Conservation (phyloP, 2,113 vertebrate genomes). For the Cairina moschata region DNA sequence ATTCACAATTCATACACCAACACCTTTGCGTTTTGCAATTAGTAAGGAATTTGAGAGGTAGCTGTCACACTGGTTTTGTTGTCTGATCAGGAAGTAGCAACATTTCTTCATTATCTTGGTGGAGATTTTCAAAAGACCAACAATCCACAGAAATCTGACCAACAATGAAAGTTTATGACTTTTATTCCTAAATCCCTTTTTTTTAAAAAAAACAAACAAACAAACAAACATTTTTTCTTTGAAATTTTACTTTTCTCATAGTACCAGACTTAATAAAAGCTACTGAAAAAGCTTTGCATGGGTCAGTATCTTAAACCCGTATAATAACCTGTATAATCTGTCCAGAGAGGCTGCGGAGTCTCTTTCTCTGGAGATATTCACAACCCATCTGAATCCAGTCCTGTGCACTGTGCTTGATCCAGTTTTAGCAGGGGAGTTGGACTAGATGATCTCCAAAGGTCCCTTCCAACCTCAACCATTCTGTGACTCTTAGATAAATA, state of each 20-base stretch:
- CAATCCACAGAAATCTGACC: neutral
- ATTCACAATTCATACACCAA: neutral
- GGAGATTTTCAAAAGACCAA: neutral
- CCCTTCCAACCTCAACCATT: too few species aligned
- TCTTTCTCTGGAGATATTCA: too few species aligned
- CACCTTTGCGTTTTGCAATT: neutral
- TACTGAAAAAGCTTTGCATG: neutral
- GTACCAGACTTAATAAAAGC: neutral
- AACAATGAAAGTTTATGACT: neutral
- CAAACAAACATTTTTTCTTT: neutral
- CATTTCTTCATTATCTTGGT: neutral
- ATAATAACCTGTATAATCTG: neutral
- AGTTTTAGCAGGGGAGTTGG: too few species aligned
- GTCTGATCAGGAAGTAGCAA: neutral
- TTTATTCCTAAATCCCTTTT: neutral
- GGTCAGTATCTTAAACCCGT: neutral
- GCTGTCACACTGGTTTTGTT: neutral
- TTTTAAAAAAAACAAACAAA: neutral
- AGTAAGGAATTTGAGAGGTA: neutral
- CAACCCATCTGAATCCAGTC: too few species aligned
- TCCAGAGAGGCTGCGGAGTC: too few species aligned
- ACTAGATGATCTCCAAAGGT: too few species aligned
- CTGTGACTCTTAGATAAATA: neutral
- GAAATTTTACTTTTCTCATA: neutral
- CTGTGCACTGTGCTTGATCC: too few species aligned